These are phyloP conservation scores for Sardinella longiceps DNA, from an alignment of 2,797 vertebrate species.

Conservation along the genomic window DNA sequence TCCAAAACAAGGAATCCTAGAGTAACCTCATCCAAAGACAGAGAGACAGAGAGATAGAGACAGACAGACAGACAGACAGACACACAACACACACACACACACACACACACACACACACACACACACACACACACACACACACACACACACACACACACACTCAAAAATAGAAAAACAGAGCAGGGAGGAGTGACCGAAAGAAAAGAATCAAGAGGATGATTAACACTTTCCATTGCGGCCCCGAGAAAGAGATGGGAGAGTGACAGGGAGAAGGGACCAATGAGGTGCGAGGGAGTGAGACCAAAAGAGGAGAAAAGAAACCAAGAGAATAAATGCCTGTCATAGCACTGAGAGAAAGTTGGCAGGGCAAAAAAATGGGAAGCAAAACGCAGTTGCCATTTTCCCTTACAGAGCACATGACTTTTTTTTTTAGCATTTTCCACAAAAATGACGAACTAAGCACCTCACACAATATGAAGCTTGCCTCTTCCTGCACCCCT, in stretches of 20 bases:
- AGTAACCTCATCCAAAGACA: constrained; percentile 6
- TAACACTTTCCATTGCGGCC: background rate
- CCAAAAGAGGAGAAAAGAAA: background rate
- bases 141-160: background rate
- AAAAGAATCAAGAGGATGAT: background rate
- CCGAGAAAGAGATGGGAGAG: background rate
- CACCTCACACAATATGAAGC: constrained; percentile 38
- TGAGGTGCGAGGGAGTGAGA: background rate
- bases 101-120: background rate
- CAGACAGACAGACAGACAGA: background rate
- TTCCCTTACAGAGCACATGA: constrained; percentile 67
- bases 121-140: background rate
- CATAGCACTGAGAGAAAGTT: constrained; percentile 43
- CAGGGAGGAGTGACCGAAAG: background rate
- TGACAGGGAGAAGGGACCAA: background rate
- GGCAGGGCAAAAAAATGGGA: constrained; percentile 60
- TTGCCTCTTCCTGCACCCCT: background rate
- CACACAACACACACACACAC: background rate
- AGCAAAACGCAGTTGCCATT: constrained; percentile 35
- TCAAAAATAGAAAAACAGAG: background rate
- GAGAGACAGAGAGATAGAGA: background rate
- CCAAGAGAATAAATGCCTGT: constrained; percentile 50
- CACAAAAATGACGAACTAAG: constrained; percentile 58
- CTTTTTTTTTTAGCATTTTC: constrained; percentile 67
- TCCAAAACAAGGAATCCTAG: constrained; percentile 3